Conservation (phyloP, 2,113 vertebrate species). For the Sinocyclocheilus grahami region DNA sequence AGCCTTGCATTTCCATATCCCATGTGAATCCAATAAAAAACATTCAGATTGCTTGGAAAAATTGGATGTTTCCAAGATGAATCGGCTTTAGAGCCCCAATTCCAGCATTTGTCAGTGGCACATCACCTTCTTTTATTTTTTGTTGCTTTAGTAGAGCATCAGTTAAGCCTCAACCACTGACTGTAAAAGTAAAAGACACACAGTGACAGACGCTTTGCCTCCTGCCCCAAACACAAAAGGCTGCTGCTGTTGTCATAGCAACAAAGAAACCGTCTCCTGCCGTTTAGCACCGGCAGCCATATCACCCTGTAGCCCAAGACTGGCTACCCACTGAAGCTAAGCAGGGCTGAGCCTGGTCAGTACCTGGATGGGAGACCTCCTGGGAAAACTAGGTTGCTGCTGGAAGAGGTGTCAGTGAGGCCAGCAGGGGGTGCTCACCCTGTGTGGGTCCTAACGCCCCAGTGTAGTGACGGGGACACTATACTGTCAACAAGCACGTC, state of each 20-base stretch:
- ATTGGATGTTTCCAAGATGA: not conserved
- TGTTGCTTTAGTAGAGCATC: slow-evolving; percentile 35
- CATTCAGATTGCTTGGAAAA: not conserved
- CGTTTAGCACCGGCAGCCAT: slow-evolving; percentile 33
- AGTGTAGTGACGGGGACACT: too few relatives aligned
- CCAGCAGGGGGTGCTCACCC: too few relatives aligned
- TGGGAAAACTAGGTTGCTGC: too few relatives aligned
- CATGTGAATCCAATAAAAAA: not conserved
- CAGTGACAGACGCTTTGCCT: not conserved
- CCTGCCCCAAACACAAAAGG: not conserved
- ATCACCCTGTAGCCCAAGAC: too few relatives aligned
- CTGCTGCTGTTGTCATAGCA: slow-evolving; percentile 64
- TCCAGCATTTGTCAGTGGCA: not conserved
- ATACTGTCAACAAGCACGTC: too few relatives aligned
- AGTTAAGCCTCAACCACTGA: slow-evolving; percentile 24
- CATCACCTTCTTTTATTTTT: not conserved
- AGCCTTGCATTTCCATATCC: not conserved
- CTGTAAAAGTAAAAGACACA: not conserved
- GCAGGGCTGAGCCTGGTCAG: too few relatives aligned
- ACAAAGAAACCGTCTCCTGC: slow-evolving; percentile 55
- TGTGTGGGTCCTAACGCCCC: too few relatives aligned
- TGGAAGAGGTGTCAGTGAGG: too few relatives aligned
- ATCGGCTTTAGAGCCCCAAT: not conserved
- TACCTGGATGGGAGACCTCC: too few relatives aligned
- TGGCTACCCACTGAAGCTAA: too few relatives aligned